Evolutionary conservation across 2,888 invertebrate species (phyloP), one percentile per base, ranked within the genome.

Genomic region (Scaptomyza caliginosa): DNA sequence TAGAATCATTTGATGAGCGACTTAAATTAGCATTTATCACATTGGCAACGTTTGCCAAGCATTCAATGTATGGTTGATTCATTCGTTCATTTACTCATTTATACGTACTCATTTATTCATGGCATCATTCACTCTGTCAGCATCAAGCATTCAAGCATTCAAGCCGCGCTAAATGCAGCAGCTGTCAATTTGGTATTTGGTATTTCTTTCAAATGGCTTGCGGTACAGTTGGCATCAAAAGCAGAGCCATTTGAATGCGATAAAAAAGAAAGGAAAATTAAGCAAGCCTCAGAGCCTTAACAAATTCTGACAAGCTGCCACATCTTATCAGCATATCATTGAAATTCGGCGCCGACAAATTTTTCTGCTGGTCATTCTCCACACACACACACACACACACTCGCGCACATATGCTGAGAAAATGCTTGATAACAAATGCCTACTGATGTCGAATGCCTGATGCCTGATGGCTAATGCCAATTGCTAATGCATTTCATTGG

Each of bases 21-120:
- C 84, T 86, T 86, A 88, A 88, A 86, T 86, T 81, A 84, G 88
- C 86, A 88, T 86, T 88, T 86, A 88, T 86, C 86, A 86, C 73
- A 81, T 69, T 76, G 86, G 77, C 84, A 80, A 74, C 55, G 52
- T 68, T 68, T 48, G 49, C 28, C 16, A 16, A 30, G 30, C 66
- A 36, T 30, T 54, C 39, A 30, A 10, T 32, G 66, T 26, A 51
- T 43, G 32, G 42, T 32, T 30, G 26, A 39, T 40, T 55, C 52
- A 55, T 57, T 38, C 50, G 34, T 23, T 38, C 38, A 36, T 36
- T 36, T 56, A 39, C 28, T 57, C 28, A 2, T n/a, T n/a, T n/a
- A n/a, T n/a, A n/a, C 17, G 13, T 54, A 8, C 52, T 52, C 57
- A 55, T 70, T 58, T 24, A 43, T 62, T 42, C 26, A 19, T n/a